Base-by-base conservation (phyloP, 2,113 vertebrate species). In the Ceuthmochares aereus region DNA sequence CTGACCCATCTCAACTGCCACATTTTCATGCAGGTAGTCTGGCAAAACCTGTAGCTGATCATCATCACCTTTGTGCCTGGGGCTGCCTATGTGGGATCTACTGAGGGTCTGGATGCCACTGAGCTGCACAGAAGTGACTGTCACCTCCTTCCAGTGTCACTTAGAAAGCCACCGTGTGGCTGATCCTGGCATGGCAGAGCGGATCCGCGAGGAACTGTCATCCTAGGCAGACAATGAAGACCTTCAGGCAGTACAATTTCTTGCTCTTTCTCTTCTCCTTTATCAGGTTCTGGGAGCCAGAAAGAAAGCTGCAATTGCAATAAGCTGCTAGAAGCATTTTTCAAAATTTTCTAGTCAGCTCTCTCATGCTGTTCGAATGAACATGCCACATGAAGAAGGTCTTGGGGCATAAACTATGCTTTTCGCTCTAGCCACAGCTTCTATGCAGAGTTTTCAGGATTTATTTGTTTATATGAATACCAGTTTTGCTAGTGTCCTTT, bases 391-490 rank as follows among this genome's bases (percentile, higher is more conserved):
- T 69, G 58, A 77, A 85, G 81, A 83, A 94, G 30, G 55, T 73
- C 83, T 77, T 45, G 51, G 36, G 59, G 58, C 58, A 66, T 73
- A 83, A 91, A 51, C 27, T 42, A 47, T 72, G 49, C 75, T n/a
- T 81, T 92, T 93, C 42, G 40, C 80, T 93, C 89, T 7, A 20
- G 58, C 67, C 81, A 91, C 84, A 63, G 32, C 40, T 84, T 91
- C 62, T 49, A 22, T 55, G 26, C 2, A 7, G 68, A 60, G 25
- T 59, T 64, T 87, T 75, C 27, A 18, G 84, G 79, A 40, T 1
- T 45, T 7, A n/a, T 72, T 92, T 97, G 91, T 96, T 95, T 96
- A 93, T 83, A 85, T 51, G 93, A 96, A 66, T 59, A 40, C 59
- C 77, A 79, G 62, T 67, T 97, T 94, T 68, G 91, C 93, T 64